Base-by-base conservation (phyloP, 2,888 invertebrate species). In the Volucella bombylans region DNA sequence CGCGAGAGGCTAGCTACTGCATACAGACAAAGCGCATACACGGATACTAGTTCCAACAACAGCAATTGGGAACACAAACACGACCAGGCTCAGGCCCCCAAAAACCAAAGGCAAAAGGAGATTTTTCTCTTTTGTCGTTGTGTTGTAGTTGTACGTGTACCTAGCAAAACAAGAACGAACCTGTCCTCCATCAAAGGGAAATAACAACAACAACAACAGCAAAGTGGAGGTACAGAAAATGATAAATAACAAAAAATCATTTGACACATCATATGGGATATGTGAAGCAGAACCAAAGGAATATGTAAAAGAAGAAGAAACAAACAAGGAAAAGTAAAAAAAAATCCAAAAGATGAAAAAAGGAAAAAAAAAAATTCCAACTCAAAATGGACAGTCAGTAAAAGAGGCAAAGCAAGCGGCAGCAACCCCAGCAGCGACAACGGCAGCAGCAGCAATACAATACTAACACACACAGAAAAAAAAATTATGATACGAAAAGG, bases 241-340 rank as follows among this genome's bases (percentile, higher is more conserved):
- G 23, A 72, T 68, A 78, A 71, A 74, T 55, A 71, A 76, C 76
- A 49, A 80, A 74, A 83, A 71, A 74, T 71, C 85, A 64, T 85
- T 81, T 85, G 68, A 85, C 81, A 85, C 81, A 85, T 85, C 81
- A 77, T 72, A 85, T 85, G 85, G 81, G 85, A 85, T 81, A 85
- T 85, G 85, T 85, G 85, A 85, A 72, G 76, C 81, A 85, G 72
- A 85, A 81, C 72, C 71, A 72, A 80, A 76, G 81, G 80, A 77
- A 80, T 76, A 85, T 76, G 72, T 76, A 85, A 85, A 81, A 72
- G 45, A 38, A 76, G 68, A 39, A 43, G 59, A 43, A 50, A 45
- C 64, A 52, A 18, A 73, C 11, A 50, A n/a, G 55, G 38, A 12
- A 31, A 57, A 23, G 14, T 23, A 23, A 67, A 31, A 41, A 47